phyloP scores from a whole-genome alignment of 2,797 vertebrate species.

The Xiphorhynchus erythropygius region DNA sequence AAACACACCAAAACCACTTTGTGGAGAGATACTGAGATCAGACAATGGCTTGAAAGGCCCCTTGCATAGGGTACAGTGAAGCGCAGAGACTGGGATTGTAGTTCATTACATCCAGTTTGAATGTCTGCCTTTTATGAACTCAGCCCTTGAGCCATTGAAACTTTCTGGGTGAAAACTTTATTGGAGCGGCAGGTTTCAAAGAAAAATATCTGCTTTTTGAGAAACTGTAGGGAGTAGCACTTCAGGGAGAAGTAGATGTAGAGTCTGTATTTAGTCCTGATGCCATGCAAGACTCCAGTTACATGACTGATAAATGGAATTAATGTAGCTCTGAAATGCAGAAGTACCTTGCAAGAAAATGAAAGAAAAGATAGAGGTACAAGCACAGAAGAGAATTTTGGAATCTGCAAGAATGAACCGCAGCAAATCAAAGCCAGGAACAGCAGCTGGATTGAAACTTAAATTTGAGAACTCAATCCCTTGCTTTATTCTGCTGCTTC shows the following conservation, averaged over 20 bases:
- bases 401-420: not conserved
- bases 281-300: not conserved
- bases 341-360: not conserved
- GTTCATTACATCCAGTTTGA: not conserved
- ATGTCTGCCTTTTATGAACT: not conserved
- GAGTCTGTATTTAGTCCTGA: not conserved
- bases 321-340: not conserved
- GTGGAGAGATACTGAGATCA: not conserved
- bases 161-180: not conserved
- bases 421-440: not conserved
- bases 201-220: not conserved
- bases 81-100: rapidly evolving
- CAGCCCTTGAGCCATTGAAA: not conserved
- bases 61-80: not conserved
- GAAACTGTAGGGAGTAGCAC: not conserved
- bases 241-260: not conserved
- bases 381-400: not conserved
- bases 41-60: not conserved
- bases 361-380: not conserved
- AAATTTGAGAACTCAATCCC: not conserved
- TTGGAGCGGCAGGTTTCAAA: not conserved
- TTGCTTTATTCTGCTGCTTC: not conserved
- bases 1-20: not conserved
- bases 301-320: not conserved
- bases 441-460: not conserved